Conservation (phyloP, 1,140 invertebrate genomes). For the Sycobia sp. region DNA sequence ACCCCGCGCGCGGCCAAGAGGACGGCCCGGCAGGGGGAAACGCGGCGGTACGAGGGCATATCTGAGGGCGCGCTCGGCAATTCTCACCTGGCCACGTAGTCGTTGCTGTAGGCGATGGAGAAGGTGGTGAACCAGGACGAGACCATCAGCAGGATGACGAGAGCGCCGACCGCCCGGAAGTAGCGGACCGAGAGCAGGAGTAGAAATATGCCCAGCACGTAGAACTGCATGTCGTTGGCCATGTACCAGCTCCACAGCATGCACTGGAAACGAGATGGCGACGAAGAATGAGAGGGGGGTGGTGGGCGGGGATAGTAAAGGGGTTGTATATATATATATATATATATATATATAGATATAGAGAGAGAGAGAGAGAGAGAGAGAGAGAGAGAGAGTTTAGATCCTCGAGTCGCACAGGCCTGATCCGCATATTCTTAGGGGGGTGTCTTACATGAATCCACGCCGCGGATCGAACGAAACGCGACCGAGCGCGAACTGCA, state of each 20-base stretch:
- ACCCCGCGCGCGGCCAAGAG: too few relatives aligned
- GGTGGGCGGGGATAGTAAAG: too few relatives aligned
- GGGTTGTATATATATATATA: too few relatives aligned
- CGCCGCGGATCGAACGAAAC: too few relatives aligned
- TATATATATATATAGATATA: too few relatives aligned
- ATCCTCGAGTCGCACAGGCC: too few relatives aligned
- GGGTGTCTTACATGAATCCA: too few relatives aligned
- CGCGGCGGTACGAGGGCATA: not conserved
- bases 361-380: too few relatives aligned
- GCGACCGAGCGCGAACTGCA: too few relatives aligned
- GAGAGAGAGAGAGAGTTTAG: too few relatives aligned
- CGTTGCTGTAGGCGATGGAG: slow-evolving; percentile 73
- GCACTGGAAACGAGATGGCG: slow-evolving; percentile 62
- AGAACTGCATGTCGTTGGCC: slow-evolving; percentile 91
- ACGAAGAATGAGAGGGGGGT: not conserved
- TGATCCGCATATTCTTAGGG: too few relatives aligned
- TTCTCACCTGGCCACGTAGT: slow-evolving; percentile 73
- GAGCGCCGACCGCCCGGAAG: slow-evolving; percentile 50
- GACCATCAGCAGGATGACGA: slow-evolving; percentile 64
- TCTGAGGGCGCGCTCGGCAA: not conserved
- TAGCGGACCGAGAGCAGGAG: slow-evolving; percentile 78
- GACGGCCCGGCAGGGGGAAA: too few relatives aligned
- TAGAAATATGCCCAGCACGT: slow-evolving; percentile 74
- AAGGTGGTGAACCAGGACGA: slow-evolving; percentile 79
- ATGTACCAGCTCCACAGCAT: slow-evolving; percentile 93